phyloP scores from a whole-genome alignment of 1,140 invertebrate genomes.

The Meloidogyne exigua region DNA sequence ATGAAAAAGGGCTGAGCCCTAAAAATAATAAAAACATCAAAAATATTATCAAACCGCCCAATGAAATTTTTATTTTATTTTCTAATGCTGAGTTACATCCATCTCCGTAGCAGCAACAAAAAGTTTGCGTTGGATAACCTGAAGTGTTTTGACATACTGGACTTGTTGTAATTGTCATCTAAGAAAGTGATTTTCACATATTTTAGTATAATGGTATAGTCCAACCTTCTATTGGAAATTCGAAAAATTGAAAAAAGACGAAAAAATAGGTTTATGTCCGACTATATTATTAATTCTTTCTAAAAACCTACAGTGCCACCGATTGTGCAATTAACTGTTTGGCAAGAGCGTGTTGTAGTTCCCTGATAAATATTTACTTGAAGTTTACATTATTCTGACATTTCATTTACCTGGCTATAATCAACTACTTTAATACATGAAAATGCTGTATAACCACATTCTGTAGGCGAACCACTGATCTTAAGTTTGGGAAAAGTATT shows the following conservation, averaged over 20 bases:
- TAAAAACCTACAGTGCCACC: neutral
- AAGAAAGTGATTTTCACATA: conserved; percentile 3
- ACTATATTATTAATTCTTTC: neutral
- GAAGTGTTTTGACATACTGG: neutral
- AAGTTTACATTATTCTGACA: neutral
- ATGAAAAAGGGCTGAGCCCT: neutral
- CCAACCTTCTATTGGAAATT: neutral
- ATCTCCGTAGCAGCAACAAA: conserved; percentile 29
- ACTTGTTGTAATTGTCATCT: neutral
- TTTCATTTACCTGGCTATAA: neutral
- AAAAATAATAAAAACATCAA: neutral
- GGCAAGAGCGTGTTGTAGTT: conserved; percentile 21
- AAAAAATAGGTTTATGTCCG: neutral
- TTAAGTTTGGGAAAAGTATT: neutral
- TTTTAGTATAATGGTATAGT: neutral
- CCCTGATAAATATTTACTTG: neutral
- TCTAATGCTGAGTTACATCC: conserved; percentile 21
- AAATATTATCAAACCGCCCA: neutral
- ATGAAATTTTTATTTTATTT: neutral
- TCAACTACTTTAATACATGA: neutral
- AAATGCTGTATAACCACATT: neutral
- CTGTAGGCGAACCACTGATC: neutral
- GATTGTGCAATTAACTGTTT: conserved; percentile 22
- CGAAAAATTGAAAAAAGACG: neutral
- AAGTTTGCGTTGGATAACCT: conserved; percentile 1